Base-by-base conservation (phyloP, 2,113 vertebrate species). In the Oreocharis arfaki region DNA sequence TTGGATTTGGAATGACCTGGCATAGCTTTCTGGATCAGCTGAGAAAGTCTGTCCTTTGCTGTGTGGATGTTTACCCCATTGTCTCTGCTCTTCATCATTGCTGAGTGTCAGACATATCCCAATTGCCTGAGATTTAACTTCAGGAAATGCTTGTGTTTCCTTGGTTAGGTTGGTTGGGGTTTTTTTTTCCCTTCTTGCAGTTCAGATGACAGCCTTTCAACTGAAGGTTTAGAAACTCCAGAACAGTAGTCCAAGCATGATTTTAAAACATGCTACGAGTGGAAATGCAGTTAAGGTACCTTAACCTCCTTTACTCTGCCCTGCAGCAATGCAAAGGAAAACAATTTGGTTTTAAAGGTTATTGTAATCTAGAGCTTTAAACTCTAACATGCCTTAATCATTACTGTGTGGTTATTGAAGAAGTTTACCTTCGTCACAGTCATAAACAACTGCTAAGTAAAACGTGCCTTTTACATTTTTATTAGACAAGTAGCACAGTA, bases 281-380 rank as follows among this genome's bases (percentile, higher is more conserved):
- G 20, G 52, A 87, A 96, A 96, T 94, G 75, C 90, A 94, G 70
- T 94, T 94, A 90, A 86, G 67, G 71, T 80, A 52, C 61, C 64
- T 90, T 73, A 79, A 82, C 89, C 5, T 32, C 57, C 74, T 87
- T 96, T 79, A 63, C 71, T 93, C 65, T 95, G 77, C 92, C 96
- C 91, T 96, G 81, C 89, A 96, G 95, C 89, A 89, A 79, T 77
- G 75, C 87, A 90, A 94, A 93, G 76, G 76, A 80, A 96, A 95
- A 95, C 82, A 86, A 74, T 95, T 88, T 86, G 60, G 6, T 96
- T 96, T 95, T 94, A 96, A 96, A 96, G 95, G 79, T 92, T 96
- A 94, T 90, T 92, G 90, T 93, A 88, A 90, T 81, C 83, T 81
- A 80, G 64, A 93, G 71, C 39, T 95, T 97, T 87, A 84, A 95